Conservation (phyloP, 2,797 vertebrate genomes). For the Lerista edwardsae region DNA sequence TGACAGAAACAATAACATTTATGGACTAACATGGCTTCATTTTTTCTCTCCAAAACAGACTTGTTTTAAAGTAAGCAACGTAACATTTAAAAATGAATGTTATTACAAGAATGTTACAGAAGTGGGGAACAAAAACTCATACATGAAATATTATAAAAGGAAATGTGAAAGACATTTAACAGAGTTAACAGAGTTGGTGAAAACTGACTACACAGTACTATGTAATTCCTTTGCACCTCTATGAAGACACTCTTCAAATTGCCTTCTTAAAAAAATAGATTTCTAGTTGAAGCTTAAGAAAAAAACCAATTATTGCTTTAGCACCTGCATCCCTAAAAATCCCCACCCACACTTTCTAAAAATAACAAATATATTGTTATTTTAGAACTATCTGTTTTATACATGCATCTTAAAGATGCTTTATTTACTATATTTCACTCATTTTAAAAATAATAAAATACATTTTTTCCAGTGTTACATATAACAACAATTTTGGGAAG, state of each 20-base stretch:
- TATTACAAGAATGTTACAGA: conserved; percentile 49
- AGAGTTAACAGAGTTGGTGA: conserved; percentile 35
- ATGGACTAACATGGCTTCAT: conserved; percentile 47
- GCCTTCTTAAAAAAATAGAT: not conserved
- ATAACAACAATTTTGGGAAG: conserved; percentile 10
- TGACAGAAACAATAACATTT: conserved; percentile 47
- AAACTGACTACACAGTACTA: not conserved
- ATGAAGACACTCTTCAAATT: not conserved
- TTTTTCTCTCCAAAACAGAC: conserved; percentile 43
- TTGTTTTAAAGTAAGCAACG: conserved; percentile 50
- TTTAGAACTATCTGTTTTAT: not conserved
- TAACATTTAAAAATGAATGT: conserved; percentile 54
- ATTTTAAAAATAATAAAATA: not conserved
- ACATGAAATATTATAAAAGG: conserved; percentile 48
- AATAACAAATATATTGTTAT: not conserved
- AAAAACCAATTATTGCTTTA: not conserved
- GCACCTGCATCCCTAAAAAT: not conserved
- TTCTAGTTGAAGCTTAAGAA: not conserved
- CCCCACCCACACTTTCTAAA: not conserved
- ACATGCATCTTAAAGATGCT: not conserved
- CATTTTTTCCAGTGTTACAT: not conserved
- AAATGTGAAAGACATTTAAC: conserved; percentile 45
- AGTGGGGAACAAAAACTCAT: conserved; percentile 43
- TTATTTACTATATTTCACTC: not conserved
- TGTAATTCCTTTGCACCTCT: not conserved